These are phyloP conservation scores for Mechanitis messenoides DNA, from an alignment of 2,888 invertebrate species.

Conservation along the genomic window DNA sequence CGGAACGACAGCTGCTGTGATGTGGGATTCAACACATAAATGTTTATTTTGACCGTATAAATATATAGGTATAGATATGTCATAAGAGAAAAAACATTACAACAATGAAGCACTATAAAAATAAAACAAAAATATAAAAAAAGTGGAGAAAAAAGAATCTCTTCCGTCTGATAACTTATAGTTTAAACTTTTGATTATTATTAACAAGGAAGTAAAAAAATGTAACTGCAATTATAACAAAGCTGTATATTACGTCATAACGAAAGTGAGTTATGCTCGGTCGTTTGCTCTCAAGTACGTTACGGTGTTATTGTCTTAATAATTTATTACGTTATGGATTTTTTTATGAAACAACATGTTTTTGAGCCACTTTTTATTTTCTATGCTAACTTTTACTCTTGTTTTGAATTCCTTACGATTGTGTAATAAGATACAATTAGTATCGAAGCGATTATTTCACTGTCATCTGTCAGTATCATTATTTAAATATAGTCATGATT, in stretches of 20 bases:
- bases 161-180: background rate
- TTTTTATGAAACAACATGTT: no score
- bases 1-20: slow-evolving; percentile 44
- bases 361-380: no score
- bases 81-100: no score
- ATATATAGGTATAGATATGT: background rate
- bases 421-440: background rate
- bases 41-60: background rate
- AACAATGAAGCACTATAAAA: no score
- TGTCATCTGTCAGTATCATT: background rate
- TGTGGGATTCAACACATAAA: slow-evolving; percentile 28
- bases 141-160: background rate
- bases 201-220: slow-evolving; percentile 6
- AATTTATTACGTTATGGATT: no score
- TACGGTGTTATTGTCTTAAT: slow-evolving; percentile 15
- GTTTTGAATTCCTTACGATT: background rate
- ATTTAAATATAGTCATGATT: background rate
- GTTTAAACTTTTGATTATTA: background rate
- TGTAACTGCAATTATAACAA: slow-evolving; percentile 23
- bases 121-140: background rate
- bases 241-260: slow-evolving; percentile 48
- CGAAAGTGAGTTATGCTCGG: slow-evolving; percentile 60
- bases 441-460: background rate
- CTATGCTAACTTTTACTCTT: no score
- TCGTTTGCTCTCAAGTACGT: slow-evolving; percentile 28